These are phyloP conservation scores for Eidolon dupreanum DNA, from an alignment of 2,797 vertebrate species.

Conservation along the genomic window DNA sequence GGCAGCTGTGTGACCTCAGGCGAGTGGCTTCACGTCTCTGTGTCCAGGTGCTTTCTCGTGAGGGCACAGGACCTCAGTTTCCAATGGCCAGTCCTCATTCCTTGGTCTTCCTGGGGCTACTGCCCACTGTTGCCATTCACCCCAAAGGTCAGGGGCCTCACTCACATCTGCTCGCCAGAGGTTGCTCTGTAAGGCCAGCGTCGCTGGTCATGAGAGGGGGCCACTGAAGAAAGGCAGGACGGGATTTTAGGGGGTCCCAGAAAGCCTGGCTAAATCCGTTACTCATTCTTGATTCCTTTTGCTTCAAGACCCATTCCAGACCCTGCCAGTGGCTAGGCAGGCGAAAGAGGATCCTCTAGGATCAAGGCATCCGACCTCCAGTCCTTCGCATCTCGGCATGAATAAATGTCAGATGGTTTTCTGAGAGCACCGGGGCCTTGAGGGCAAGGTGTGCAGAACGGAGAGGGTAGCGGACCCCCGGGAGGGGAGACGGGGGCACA, in stretches of 20 bases:
- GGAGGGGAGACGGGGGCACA: too few relatives aligned
- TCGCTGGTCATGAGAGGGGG: not conserved
- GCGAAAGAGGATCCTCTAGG: too few relatives aligned
- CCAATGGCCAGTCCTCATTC: fast-evolving
- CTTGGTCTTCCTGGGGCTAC: not conserved
- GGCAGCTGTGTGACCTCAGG: not conserved
- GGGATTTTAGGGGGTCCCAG: not conserved
- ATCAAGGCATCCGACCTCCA: not conserved
- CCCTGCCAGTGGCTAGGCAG: too few relatives aligned
- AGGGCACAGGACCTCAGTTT: not conserved
- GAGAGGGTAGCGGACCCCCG: not conserved
- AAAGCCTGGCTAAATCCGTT: not conserved
- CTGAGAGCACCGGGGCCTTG: not conserved
- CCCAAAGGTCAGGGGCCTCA: too few relatives aligned
- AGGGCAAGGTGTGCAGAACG: not conserved
- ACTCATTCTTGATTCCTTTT: not conserved
- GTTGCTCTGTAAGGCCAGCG: not conserved
- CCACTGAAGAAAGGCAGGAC: not conserved
- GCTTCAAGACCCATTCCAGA: not conserved
- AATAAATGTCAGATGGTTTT: not conserved
- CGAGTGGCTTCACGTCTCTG: not conserved
- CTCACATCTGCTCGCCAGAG: not conserved
- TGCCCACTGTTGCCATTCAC: too few relatives aligned
- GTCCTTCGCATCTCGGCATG: not conserved
- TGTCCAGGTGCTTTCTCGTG: not conserved